Conservation (phyloP, 2,888 invertebrate species). For the Netelia virgata region DNA sequence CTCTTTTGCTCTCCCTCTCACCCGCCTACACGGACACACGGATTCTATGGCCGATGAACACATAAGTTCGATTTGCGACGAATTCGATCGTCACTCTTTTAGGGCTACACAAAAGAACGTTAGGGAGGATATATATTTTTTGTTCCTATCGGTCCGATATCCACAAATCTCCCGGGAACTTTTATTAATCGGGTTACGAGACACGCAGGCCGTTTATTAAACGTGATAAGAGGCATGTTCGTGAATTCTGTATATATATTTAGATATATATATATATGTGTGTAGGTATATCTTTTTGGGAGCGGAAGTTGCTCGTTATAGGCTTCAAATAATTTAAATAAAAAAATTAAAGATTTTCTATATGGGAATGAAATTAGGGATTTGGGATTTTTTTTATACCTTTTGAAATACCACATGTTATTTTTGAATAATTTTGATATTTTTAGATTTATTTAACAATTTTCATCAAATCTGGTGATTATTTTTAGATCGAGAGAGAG, state of each 20-base stretch:
- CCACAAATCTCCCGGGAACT: constrained; percentile 61
- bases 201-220: constrained; percentile 42
- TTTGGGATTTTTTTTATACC: no score
- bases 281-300: background rate
- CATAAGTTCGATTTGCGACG: constrained; percentile 46
- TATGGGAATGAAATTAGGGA: no score
- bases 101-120: constrained; percentile 20
- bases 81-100: constrained; percentile 44
- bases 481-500: background rate
- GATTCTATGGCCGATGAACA: constrained; percentile 1
- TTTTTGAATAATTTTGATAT: no score
- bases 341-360: no score
- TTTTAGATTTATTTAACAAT: no score
- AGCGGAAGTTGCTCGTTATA: background rate
- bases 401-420: no score
- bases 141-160: constrained; percentile 4
- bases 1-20: constrained; percentile 9
- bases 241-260: background rate
- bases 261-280: background rate
- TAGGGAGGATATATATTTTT: constrained; percentile 1
- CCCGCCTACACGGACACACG: background rate
- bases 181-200: constrained; percentile 55
- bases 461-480: background rate
- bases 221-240: constrained; percentile 35
- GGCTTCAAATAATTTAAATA: no score